A percentile compares a stretch with the other conserved stretches of the same genome.
These are phyloP conservation scores for Leptinotarsa peninsularis DNA, from an alignment of 2,888 invertebrate genomes.

Conservation along the genomic window DNA sequence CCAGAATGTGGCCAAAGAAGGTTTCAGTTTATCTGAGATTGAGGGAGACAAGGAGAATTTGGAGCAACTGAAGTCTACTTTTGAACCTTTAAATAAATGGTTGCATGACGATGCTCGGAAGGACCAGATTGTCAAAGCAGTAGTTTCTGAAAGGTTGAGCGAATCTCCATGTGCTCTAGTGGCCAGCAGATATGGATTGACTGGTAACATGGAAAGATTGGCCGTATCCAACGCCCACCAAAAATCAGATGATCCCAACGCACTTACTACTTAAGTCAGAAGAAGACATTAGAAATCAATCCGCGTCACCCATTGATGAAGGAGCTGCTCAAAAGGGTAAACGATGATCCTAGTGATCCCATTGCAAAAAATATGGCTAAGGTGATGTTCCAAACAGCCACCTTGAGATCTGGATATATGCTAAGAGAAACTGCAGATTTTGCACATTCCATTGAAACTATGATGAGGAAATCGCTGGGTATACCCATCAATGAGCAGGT, in stretches of 20 bases:
- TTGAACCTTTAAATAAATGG: constrained; percentile 93
- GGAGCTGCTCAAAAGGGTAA: constrained; percentile 87
- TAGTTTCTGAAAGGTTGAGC: constrained; percentile 83
- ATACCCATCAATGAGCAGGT: constrained; percentile 79
- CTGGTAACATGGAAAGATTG: constrained; percentile 98
- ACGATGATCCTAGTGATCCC: constrained; percentile 80
- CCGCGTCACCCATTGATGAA: constrained; percentile 96
- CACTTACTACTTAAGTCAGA: constrained; percentile 89
- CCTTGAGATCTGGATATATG: constrained; percentile 93
- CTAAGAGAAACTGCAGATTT: constrained; percentile 88
- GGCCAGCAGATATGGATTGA: constrained; percentile 98
- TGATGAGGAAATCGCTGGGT: constrained; percentile 86
- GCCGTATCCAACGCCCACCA: constrained; percentile 97
- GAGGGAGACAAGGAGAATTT: constrained; percentile 78
- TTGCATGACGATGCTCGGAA: constrained; percentile 83
- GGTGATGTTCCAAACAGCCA: constrained; percentile 93
- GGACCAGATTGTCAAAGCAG: constrained; percentile 82
- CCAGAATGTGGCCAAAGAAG: constrained; percentile 99
- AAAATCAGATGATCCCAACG: constrained; percentile 92
- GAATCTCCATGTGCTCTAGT: constrained; percentile 96
- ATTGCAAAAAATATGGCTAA: constrained; percentile 85
- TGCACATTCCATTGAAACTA: constrained; percentile 89
- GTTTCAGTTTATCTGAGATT: constrained; percentile 85
- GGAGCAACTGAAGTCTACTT: constrained; percentile 81
- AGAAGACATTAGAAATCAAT: constrained; percentile 97